Evolutionary conservation across 1,140 invertebrate species (phyloP), one percentile per base, ranked within the genome.

Genomic region (Neuroterus valhalla): DNA sequence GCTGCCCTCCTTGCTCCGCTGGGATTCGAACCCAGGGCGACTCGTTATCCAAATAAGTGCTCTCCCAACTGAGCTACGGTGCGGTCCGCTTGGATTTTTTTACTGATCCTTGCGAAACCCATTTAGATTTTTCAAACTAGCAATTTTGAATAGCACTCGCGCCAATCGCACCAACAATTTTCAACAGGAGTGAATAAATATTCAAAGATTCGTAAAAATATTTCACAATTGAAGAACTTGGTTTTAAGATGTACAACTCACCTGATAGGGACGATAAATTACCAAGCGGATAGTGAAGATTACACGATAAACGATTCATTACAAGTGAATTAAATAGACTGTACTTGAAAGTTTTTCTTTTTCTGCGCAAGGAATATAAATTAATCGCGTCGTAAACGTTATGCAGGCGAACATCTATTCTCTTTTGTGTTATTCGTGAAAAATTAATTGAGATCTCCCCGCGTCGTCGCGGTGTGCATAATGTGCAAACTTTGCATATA

Each of bases 401-500:
- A n/a, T n/a, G 46, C 46, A 48, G 17, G 17, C 46, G 15, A 48
- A 48, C 46, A 48, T n/a, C 15, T 48, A 48, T 73, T 71, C 44
- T 19, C 55, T 68, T 66, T 23, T 45, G 17, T 66, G 68, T 46
- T 77, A 79, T 81, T 81, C 74, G 74, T 75, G 75, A 75, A 78
- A 76, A 78, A 75, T 55, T 38, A 78, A 75, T 77, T 73, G 80
- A 77, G 79, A 77, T 82, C 79, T 79, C 76, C 77, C 78, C 69
- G 76, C 78, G 78, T 80, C 76, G 76, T 80, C 76, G 74, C 74
- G 75, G 38, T 21, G 48, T 71, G 74, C 73, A 80, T 80, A 80
- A 80, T 82, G 48, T 76, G 66, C 67, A 38, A 50, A 68, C 71
- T 78, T 78, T 77, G 74, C 85, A 85, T 86, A 86, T 80, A 82